These are phyloP conservation scores for Zalophus californianus DNA, from an alignment of 2,797 vertebrate species.

Conservation along the genomic window DNA sequence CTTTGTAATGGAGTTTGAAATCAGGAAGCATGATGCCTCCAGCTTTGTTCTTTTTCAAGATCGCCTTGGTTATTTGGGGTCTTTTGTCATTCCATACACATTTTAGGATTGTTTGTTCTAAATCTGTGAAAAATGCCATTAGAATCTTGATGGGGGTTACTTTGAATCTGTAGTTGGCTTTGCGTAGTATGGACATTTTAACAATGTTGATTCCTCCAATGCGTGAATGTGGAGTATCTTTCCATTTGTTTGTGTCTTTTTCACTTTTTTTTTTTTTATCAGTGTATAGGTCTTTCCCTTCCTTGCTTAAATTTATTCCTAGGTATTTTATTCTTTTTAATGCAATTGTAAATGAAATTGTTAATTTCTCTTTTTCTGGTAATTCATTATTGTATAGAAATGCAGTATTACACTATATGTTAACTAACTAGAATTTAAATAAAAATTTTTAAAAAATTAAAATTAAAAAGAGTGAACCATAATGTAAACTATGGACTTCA, in stretches of 20 bases:
- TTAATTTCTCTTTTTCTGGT: not conserved
- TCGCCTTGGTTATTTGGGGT: not conserved
- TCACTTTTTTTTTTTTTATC: not conserved
- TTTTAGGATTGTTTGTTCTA: not conserved
- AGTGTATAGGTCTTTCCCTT: not conserved
- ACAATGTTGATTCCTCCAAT: not conserved
- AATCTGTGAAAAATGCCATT: not conserved
- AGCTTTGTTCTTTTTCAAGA: not conserved
- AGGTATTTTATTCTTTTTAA: not conserved
- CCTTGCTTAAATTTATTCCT: not conserved
- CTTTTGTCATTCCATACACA: not conserved
- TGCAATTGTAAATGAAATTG: not conserved
- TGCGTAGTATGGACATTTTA: not conserved
- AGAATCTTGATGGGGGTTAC: not conserved
- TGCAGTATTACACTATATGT: not conserved
- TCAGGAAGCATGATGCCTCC: not conserved
- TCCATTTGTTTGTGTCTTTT: not conserved
- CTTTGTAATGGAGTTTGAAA: not conserved
- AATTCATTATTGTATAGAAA: not conserved
- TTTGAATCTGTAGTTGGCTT: not conserved
- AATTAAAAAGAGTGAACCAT: not conserved
- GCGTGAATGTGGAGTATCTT: not conserved
- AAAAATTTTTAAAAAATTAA: not conserved
- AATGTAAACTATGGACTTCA: not conserved
- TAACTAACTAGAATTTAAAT: not conserved